These are phyloP conservation scores for Trachelus stipa DNA, from an alignment of 2,888 invertebrate genomes.

Conservation along the genomic window DNA sequence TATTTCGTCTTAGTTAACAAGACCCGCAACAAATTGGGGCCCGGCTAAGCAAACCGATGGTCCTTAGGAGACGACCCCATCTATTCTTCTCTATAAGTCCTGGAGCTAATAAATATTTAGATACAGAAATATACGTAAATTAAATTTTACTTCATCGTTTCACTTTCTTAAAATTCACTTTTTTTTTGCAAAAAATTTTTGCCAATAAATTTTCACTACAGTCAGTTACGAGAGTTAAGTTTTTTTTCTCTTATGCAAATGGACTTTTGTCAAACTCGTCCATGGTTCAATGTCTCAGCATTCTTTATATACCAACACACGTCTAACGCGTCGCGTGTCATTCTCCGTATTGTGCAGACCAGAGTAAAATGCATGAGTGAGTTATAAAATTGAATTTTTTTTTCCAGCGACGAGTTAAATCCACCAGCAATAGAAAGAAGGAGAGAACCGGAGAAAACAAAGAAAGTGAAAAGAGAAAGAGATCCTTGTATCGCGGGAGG, in stretches of 20 bases:
- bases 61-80: neutral
- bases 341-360: slow-evolving; percentile 9
- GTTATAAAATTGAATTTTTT: neutral
- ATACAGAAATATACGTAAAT: neutral
- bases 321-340: slow-evolving; percentile 17
- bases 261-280: neutral
- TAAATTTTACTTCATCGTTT: neutral
- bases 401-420: neutral
- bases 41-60: slow-evolving; percentile 34
- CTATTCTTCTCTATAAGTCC: neutral
- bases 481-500: slow-evolving; percentile 10
- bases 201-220: neutral
- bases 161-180: neutral
- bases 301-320: neutral
- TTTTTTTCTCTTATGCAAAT: neutral
- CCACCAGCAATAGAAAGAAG: neutral
- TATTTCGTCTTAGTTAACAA: neutral
- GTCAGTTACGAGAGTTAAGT: neutral
- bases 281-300: neutral
- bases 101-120: neutral
- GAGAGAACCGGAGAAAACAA: neutral
- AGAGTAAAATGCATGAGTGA: slow-evolving; percentile 2
- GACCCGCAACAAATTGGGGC: slow-evolving; percentile 40
- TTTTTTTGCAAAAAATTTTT: neutral
- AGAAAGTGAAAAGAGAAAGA: slow-evolving; percentile 12